phyloP scores from a whole-genome alignment of 1,140 invertebrate species.

The Plutomurus gul region DNA sequence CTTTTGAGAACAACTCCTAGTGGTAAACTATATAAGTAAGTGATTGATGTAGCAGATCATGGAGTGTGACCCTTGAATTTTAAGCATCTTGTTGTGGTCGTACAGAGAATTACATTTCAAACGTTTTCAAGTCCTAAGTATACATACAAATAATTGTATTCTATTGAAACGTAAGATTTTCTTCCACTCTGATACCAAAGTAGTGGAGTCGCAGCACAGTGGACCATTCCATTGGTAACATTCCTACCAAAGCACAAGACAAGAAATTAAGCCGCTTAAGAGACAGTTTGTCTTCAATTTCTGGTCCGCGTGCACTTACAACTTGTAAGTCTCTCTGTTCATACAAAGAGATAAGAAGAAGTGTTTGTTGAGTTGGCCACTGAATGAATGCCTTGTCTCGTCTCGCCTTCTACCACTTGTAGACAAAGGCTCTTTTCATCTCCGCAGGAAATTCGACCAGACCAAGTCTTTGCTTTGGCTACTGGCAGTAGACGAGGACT shows the following conservation, averaged over 20 bases:
- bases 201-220: too few relatives aligned
- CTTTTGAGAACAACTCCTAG: too few relatives aligned
- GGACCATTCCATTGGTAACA: too few relatives aligned
- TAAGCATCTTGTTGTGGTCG: not conserved
- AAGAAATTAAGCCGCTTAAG: not conserved
- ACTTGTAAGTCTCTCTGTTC: not conserved
- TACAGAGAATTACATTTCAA: too few relatives aligned
- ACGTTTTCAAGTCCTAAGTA: not conserved
- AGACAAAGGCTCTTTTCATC: not conserved
- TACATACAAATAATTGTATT: not conserved
- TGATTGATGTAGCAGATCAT: too few relatives aligned
- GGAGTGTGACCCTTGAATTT: not conserved
- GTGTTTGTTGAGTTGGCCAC: not conserved
- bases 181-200: too few relatives aligned
- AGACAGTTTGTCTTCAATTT: not conserved
- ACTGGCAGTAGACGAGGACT: too few relatives aligned
- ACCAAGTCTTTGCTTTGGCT: too few relatives aligned
- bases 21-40: too few relatives aligned
- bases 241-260: too few relatives aligned
- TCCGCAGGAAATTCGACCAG: not conserved
- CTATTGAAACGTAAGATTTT: too few relatives aligned
- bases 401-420: not conserved
- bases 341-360: not conserved
- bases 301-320: not conserved
- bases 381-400: not conserved